phyloP scores from a whole-genome alignment of 2,113 vertebrate species.

The Daphoenositta chrysoptera region DNA sequence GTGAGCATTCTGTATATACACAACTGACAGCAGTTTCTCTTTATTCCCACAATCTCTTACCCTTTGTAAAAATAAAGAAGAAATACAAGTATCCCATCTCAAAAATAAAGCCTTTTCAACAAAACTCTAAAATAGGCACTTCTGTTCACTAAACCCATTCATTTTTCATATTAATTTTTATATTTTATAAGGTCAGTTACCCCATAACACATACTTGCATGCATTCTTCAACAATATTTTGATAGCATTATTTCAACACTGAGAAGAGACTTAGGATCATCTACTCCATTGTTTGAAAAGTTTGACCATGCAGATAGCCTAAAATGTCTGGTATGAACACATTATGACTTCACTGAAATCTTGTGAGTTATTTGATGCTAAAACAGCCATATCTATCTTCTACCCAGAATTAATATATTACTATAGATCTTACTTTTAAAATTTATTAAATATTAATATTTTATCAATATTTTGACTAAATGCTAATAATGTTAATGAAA shows the following conservation, averaged over 20 bases:
- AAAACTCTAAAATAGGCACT: not conserved
- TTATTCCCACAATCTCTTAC: not conserved
- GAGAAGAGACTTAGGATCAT: not conserved
- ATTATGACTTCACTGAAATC: not conserved
- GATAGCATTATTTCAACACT: not conserved
- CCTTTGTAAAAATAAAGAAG: not conserved
- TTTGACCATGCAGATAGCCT: not conserved
- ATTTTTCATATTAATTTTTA: not conserved
- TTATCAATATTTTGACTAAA: not conserved
- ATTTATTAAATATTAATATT: not conserved
- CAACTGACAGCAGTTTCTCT: not conserved
- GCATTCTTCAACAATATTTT: not conserved
- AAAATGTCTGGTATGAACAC: not conserved
- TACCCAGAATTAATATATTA: not conserved
- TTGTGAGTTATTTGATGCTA: not conserved
- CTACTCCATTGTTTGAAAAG: not conserved
- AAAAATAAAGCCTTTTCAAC: not conserved
- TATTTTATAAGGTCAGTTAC: not conserved
- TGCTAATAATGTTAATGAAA: not conserved
- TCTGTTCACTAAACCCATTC: not conserved
- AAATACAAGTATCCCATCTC: not conserved
- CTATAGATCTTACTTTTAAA: not conserved
- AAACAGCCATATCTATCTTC: not conserved
- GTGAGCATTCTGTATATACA: not conserved
- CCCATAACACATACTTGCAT: not conserved